These are phyloP conservation scores for Cygnus atratus DNA, from an alignment of 2,113 vertebrate species.

Conservation along the genomic window DNA sequence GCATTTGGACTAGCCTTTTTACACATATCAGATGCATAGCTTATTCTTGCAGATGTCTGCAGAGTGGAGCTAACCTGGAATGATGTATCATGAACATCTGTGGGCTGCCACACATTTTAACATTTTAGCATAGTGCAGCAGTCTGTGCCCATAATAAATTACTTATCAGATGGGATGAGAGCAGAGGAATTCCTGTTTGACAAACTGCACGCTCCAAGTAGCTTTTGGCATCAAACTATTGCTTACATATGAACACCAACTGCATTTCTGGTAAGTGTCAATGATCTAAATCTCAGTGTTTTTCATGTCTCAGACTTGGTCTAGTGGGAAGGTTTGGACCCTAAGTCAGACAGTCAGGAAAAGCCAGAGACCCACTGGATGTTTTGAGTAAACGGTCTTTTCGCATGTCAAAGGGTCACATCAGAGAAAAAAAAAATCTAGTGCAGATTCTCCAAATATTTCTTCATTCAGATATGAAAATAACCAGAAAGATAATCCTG, in stretches of 20 bases:
- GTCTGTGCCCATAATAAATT: background rate
- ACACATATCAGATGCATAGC: background rate
- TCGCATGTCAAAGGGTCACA: background rate
- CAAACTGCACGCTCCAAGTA: fast-evolving
- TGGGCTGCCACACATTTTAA: background rate
- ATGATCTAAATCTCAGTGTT: background rate
- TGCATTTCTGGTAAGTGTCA: background rate
- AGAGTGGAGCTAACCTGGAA: background rate
- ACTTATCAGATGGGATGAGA: background rate
- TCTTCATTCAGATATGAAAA: background rate
- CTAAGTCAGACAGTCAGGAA: background rate
- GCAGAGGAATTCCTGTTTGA: background rate
- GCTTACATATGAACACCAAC: background rate
- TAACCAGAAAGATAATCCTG: background rate
- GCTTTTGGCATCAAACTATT: background rate
- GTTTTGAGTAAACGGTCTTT: background rate
- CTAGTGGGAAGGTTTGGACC: background rate
- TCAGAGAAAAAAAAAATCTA: background rate
- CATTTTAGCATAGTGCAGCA: background rate
- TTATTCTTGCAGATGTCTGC: background rate
- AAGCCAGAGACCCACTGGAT: background rate
- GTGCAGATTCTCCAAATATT: background rate
- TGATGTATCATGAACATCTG: background rate
- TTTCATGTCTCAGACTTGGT: background rate
- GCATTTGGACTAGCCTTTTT: background rate